A percentile compares a stretch with the other conserved stretches of the same genome.
Conservation (phyloP, 2,888 invertebrate genomes). For the Pycnomerus fuliginosus region DNA sequence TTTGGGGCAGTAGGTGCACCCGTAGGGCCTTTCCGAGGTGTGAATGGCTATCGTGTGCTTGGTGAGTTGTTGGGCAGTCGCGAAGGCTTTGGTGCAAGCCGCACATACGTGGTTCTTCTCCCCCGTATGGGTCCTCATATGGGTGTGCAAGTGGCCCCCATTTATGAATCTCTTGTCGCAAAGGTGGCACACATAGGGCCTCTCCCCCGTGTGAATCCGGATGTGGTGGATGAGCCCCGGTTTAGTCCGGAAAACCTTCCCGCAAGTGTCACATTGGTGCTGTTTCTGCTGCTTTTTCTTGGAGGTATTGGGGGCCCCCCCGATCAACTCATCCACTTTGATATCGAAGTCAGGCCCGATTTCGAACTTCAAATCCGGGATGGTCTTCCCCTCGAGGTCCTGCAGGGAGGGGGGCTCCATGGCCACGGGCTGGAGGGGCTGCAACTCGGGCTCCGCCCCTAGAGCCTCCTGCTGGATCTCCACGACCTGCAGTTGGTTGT, state of each 20-base stretch:
- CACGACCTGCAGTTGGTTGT: too few relatives aligned
- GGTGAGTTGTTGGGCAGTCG: constrained; percentile 51
- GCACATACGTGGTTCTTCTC: constrained; percentile 53
- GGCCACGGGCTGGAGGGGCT: constrained; percentile 35
- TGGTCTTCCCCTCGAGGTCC: constrained; percentile 35
- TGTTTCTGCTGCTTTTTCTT: constrained; percentile 39
- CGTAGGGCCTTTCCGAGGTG: constrained; percentile 51
- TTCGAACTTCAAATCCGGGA: constrained; percentile 41
- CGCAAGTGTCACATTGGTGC: constrained; percentile 52
- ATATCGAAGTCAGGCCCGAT: constrained; percentile 33
- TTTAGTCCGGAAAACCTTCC: constrained; percentile 50
- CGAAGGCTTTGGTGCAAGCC: constrained; percentile 51
- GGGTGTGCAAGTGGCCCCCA: constrained; percentile 52
- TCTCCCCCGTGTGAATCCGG: constrained; percentile 51
- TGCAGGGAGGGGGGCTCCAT: constrained; percentile 32
- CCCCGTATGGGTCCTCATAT: constrained; percentile 53
- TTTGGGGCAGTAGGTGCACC: constrained; percentile 50
- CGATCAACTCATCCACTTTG: constrained; percentile 36
- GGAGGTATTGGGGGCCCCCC: constrained; percentile 4
- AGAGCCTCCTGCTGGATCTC: constrained; percentile 5
- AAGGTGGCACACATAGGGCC: constrained; percentile 51
- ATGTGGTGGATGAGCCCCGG: constrained; percentile 52
- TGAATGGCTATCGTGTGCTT: constrained; percentile 53
- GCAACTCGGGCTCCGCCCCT: constrained; percentile 26
- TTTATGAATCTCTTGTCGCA: constrained; percentile 52